A percentile compares a stretch with the other conserved stretches of the same genome.
Conservation (phyloP, 2,797 vertebrate genomes). For the Cheirogaleus major region DNA sequence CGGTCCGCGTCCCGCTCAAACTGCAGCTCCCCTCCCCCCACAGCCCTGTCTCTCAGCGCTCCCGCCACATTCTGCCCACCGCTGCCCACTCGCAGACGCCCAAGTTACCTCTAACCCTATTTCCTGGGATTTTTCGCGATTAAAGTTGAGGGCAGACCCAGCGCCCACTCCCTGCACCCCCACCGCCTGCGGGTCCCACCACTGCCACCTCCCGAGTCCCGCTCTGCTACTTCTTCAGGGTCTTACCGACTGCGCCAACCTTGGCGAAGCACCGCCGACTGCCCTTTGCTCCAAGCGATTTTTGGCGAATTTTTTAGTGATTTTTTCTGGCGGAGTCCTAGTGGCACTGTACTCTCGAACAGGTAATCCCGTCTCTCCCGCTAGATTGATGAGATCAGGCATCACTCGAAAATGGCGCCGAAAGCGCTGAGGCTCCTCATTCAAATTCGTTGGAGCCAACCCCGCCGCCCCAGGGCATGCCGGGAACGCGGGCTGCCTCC, state of each 20-base stretch:
- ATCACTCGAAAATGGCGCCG: conserved; percentile 99
- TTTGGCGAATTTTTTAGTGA: conserved; percentile 50
- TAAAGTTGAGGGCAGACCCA: background rate
- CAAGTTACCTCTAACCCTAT: background rate
- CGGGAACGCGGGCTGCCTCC: conserved; percentile 83
- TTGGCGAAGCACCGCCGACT: conserved; percentile 3
- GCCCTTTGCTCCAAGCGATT: background rate
- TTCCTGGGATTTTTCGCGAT: background rate
- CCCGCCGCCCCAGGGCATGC: conserved; percentile 88
- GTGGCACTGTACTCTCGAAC: background rate
- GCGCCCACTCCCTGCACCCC: background rate
- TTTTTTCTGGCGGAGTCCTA: conserved; percentile 58
- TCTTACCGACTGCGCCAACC: conserved; percentile 79
- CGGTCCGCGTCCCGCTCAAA: conserved; percentile 71
- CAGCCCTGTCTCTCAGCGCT: conserved; percentile 16
- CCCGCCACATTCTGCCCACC: conserved; percentile 53
- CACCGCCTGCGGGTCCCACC: conserved; percentile 53
- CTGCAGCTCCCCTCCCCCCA: conserved; percentile 74
- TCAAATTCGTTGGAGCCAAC: conserved; percentile 98
- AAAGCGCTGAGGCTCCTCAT: conserved; percentile 96
- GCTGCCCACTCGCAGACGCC: conserved; percentile 17
- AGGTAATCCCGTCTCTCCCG: conserved; percentile 82
- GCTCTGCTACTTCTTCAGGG: background rate
- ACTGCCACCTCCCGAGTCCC: conserved; percentile 66
- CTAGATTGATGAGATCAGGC: conserved; percentile 90